Percentiles rank a stretch among this genome's conserved stretches.
Conservation (phyloP, 2,113 vertebrate genomes). For the Xenotilapia caudafasciata region DNA sequence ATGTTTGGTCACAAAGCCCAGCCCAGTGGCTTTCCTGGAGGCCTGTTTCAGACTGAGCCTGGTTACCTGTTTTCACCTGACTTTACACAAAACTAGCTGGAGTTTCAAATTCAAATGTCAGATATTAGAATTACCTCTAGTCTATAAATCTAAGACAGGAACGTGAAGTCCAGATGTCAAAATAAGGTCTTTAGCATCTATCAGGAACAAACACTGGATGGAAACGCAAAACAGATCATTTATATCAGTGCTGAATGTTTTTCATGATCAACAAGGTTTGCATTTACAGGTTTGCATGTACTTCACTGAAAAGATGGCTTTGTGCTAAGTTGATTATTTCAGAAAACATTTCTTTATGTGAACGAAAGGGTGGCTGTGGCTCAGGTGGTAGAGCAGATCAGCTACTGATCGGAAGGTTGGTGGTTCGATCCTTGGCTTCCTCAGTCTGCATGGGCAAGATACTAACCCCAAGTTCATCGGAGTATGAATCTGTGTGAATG, state of each 20-base stretch:
- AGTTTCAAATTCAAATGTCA: neutral
- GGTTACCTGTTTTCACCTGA: neutral
- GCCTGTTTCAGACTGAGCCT: neutral
- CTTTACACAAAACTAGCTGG: neutral
- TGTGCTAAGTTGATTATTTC: neutral
- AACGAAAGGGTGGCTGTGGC: neutral
- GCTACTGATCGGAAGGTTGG: neutral
- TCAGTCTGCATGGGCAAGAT: neutral
- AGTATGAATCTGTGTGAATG: neutral
- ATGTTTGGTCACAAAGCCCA: neutral
- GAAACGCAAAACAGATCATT: neutral
- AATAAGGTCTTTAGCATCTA: neutral
- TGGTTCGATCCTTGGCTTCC: neutral
- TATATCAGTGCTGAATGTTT: neutral
- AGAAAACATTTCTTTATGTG: neutral
- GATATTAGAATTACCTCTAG: neutral
- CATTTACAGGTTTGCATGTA: neutral
- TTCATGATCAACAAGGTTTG: neutral
- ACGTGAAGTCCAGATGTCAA: neutral
- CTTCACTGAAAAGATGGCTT: neutral
- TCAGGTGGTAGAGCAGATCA: neutral
- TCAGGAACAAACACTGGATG: neutral
- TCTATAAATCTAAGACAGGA: neutral
- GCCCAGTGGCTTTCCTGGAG: neutral
- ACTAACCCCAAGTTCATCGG: rapidly evolving